Evolutionary conservation across 2,797 vertebrate genomes (phyloP), one percentile per base, ranked within the genome.

Genomic region (Periparus ater): DNA sequence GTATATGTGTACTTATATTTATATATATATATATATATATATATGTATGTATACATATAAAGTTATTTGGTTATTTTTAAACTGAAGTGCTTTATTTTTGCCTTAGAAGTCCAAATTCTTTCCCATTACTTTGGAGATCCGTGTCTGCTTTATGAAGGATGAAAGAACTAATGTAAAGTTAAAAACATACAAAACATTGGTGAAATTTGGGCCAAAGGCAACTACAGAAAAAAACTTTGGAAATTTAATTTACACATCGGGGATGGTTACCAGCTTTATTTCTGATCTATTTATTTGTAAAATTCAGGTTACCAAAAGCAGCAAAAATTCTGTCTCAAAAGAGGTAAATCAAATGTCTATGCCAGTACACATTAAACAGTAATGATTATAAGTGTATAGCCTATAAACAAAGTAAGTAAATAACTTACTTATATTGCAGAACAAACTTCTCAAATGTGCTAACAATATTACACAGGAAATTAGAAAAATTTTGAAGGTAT

Each of bases 331-430:
- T 98, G 27, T 96, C 96, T 97, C 98, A 97, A 91, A 98, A 97
- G 93, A 98, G 94, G 91, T 98, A 97, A 97, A 98, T 97, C 82
- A 98, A 97, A 97, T 98, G 98, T 48, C 98, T 97, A 36, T 98
- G 98, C 97, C 98, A 98, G 94, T 98, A 98, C 57, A 97, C 98
- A 97, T 98, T 96, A 80, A 98, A 95, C 50, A 98, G 94, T 74
- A 91, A 72, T 57, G 98, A 97, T 95, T 98, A 98, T 91, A 97
- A 95, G 27, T 47, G 92, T 94, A 98, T 97, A 95, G 97, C 96
- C 98, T 98, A 95, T 86, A 82, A 97, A 95, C 13, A 89, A 93
- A 40, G 91, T 23, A 57, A 91, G 40, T 67, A 89, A 93, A 67
- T 71, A 75, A 53, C 18, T 81, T 77, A 11, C n/a, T n/a, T n/a